Percentiles rank a stretch among this genome's conserved stretches.
These are phyloP conservation scores for Scomberomorus guttatus DNA, from an alignment of 2,797 vertebrate species.

Conservation along the genomic window DNA sequence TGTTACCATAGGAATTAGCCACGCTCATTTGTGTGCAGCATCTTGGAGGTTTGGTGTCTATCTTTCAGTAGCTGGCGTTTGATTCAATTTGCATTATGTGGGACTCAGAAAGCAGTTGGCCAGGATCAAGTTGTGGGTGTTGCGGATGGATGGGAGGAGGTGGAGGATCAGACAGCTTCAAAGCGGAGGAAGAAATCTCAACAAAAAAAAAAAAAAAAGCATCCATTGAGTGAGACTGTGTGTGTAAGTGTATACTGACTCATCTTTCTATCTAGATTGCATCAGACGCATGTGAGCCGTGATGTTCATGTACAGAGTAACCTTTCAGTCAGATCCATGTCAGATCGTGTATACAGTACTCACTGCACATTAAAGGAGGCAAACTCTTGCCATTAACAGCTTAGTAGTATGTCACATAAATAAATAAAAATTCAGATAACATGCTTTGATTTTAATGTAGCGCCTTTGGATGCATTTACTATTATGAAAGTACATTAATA, in stretches of 20 bases:
- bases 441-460: neutral
- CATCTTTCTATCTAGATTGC: slow-evolving; percentile 47
- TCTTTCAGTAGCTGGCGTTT: slow-evolving; percentile 58
- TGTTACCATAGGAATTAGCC: slow-evolving; percentile 5
- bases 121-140: slow-evolving; percentile 76
- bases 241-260: slow-evolving; percentile 52
- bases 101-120: slow-evolving; percentile 73
- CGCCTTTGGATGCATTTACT: neutral
- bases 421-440: neutral
- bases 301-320: slow-evolving; percentile 34
- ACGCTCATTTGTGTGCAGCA: neutral
- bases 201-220: slow-evolving; percentile 12
- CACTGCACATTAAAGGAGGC: neutral
- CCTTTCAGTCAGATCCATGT: slow-evolving; percentile 14
- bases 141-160: slow-evolving; percentile 64
- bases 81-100: slow-evolving; percentile 73
- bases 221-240: slow-evolving; percentile 56
- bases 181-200: slow-evolving; percentile 50
- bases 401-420: neutral
- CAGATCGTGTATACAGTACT: slow-evolving; percentile 20
- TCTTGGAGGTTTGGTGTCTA: slow-evolving; percentile 29
- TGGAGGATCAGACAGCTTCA: slow-evolving; percentile 64
- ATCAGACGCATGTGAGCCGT: slow-evolving; percentile 53
- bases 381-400: neutral
- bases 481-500: neutral